Percentiles rank a stretch among this genome's conserved stretches.
These are phyloP conservation scores for Premnoplex brunnescens DNA, from an alignment of 2,797 vertebrate genomes.

Conservation along the genomic window DNA sequence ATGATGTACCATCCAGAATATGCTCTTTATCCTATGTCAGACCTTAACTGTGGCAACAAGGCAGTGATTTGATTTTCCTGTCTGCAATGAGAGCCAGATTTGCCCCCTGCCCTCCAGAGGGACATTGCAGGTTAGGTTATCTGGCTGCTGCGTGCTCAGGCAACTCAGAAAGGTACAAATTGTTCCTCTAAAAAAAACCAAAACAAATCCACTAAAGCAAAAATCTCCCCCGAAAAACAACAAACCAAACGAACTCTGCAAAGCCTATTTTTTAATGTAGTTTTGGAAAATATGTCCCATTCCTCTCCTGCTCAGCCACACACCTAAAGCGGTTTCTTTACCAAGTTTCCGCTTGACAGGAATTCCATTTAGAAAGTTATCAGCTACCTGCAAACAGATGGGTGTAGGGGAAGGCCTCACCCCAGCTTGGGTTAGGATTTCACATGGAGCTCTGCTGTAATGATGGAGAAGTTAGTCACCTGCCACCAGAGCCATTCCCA, in stretches of 20 bases:
- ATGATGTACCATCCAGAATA: neutral
- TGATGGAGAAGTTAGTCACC: conserved; percentile 30
- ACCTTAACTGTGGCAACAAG: neutral
- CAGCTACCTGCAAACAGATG: neutral
- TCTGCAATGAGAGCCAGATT: neutral
- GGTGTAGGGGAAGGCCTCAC: neutral
- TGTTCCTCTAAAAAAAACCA: neutral
- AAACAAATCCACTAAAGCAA: neutral
- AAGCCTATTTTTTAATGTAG: neutral
- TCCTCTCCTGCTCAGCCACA: neutral
- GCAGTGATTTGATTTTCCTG: neutral
- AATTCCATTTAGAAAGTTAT: neutral
- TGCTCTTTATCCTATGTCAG: neutral
- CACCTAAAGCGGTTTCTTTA: neutral
- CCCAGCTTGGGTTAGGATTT: neutral
- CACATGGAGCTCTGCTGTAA: neutral
- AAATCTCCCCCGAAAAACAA: neutral
- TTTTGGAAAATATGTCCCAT: neutral
- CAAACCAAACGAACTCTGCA: neutral
- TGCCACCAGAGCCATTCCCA: conserved; percentile 7
- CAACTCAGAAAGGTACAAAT: neutral
- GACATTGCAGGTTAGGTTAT: neutral
- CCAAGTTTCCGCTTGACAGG: neutral
- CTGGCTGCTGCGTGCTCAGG: neutral
- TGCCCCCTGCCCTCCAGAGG: neutral